phyloP scores from a whole-genome alignment of 2,888 invertebrate species.

The Alloplasta piceator region DNA sequence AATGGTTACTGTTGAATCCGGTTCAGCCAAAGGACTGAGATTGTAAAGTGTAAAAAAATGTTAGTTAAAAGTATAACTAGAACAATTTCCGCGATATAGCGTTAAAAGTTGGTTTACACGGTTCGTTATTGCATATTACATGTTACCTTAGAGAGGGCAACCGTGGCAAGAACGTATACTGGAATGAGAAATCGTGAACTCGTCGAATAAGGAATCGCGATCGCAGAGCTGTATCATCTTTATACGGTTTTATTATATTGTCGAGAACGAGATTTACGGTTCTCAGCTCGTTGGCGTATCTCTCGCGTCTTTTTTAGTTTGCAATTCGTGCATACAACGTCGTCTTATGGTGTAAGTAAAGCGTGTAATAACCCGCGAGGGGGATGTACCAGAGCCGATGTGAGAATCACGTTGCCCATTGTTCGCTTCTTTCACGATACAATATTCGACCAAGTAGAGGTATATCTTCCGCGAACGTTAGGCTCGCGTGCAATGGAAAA shows the following conservation, averaged over 20 bases:
- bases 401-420: constrained; percentile 40
- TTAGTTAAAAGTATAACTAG: too few species aligned
- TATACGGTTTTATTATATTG: constrained; percentile 43
- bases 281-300: constrained; percentile 50
- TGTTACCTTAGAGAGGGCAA: too few species aligned
- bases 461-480: constrained; percentile 27
- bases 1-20: too few species aligned
- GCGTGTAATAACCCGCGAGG: constrained; percentile 8
- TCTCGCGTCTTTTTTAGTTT: constrained; percentile 23
- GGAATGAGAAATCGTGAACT: constrained; percentile 27
- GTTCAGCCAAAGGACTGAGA: too few species aligned
- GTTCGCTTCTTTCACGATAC: constrained; percentile 33
- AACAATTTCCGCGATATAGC: too few species aligned
- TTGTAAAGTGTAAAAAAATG: too few species aligned
- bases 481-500: too few species aligned
- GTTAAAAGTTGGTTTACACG: too few species aligned
- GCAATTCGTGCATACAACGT: constrained; percentile 30
- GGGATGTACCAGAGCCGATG: constrained; percentile 11
- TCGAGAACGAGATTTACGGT: constrained; percentile 52
- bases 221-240: neutral
- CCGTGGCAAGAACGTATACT: constrained; percentile 2
- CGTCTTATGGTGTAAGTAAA: constrained; percentile 30
- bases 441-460: constrained; percentile 26
- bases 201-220: constrained; percentile 30
- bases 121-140: too few species aligned